Base-by-base conservation (phyloP, 1,140 invertebrate species). In the Dolichoris vasculosae region DNA sequence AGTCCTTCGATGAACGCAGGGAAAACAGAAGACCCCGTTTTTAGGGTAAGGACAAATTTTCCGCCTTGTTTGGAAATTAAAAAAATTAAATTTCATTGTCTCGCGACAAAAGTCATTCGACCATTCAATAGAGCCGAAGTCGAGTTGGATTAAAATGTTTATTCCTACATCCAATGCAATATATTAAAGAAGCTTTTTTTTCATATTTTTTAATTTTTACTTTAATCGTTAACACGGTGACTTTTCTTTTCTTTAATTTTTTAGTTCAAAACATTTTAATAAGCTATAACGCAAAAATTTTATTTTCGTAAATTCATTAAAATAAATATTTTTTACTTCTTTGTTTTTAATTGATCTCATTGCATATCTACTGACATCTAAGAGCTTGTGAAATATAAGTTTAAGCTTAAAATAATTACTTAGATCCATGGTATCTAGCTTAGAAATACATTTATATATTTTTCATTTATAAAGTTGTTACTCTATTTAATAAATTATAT, bases 141-240 rank as follows among this genome's bases (percentile, higher is more conserved):
- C 38, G 38, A n/a, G 43, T 38, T 43, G 69, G 69, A 73, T 73
- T 73, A 73, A 73, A 43, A 43, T 73, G 38, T 73, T 73, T 73
- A 73, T n/a, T 73, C 38, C 20, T n/a, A 73, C 40, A 32, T 3
- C 40, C 38, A 43, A 43, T 73, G 20, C 69, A 38, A 73, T 73
- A 73, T 43, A 73, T 73, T 73, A 43, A 2, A 38, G 20, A 26
- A 43, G 69, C 38, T 43, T 73, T 73, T 43, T 20, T 32, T 23
- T 43, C 43, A n/a, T 43, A 32, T 69, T 38, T 69, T 38, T 6
- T 43, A 32, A 38, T 38, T 69, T 38, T 6, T 4, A 38, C n/a
- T 43, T 73, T n/a, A 43, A 38, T 17, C 2, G 7, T 35, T 32
- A 15, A 35, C 11, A 30, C 32, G 8, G 9, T 43, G 38, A 11